These are phyloP conservation scores for Drosophila punjabiensis DNA, from an alignment of 1,140 invertebrate species.

Conservation along the genomic window DNA sequence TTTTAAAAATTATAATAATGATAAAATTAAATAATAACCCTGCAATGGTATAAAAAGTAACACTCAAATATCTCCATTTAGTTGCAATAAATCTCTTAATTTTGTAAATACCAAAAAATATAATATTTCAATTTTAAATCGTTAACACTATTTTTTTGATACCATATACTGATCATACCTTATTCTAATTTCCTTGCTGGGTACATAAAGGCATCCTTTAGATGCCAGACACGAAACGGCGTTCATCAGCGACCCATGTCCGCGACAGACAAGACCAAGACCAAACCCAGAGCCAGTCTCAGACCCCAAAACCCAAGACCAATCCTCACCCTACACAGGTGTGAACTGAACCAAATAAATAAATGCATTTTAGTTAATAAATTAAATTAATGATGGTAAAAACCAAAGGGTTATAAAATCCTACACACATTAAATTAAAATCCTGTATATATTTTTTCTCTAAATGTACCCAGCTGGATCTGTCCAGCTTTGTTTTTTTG, in stretches of 20 bases:
- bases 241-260: slow-evolving; percentile 69
- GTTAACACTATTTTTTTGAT: background rate
- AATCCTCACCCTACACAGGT: slow-evolving; percentile 16
- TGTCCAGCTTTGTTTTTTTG: slow-evolving; percentile 47
- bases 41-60: too few relatives aligned
- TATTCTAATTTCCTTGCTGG: background rate
- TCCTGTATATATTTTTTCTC: background rate
- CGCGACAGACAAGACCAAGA: slow-evolving; percentile 56
- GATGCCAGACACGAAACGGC: slow-evolving; percentile 77
- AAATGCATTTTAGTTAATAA: background rate
- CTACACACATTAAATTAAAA: background rate
- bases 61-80: background rate
- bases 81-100: background rate
- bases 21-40: too few relatives aligned
- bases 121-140: background rate
- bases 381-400: background rate
- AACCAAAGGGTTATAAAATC: background rate
- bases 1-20: too few relatives aligned
- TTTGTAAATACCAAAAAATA: background rate
- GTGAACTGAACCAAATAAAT: slow-evolving; percentile 9
- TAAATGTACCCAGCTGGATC: slow-evolving; percentile 27
- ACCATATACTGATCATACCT: background rate
- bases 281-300: slow-evolving; percentile 34
- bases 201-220: slow-evolving; percentile 53
- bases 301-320: slow-evolving; percentile 19